phyloP scores from a whole-genome alignment of 2,113 vertebrate species.

The Myotis lucifugus region DNA sequence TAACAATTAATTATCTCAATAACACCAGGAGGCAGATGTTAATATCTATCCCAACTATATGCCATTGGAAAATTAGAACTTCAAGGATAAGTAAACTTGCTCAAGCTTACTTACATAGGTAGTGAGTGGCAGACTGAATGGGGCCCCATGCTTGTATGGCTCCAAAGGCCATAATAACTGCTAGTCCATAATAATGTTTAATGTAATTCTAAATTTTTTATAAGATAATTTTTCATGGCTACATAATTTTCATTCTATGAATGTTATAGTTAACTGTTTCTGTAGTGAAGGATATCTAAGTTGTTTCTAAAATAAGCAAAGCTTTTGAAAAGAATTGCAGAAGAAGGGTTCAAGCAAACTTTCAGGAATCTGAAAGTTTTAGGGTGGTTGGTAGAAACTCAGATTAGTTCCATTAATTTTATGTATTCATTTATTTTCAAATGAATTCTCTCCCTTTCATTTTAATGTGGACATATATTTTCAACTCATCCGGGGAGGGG shows the following conservation, averaged over 20 bases:
- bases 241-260: background rate
- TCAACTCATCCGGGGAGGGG: background rate
- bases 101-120: background rate
- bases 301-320: background rate
- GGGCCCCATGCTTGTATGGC: background rate
- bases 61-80: background rate
- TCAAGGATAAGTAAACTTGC: background rate
- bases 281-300: background rate
- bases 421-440: background rate
- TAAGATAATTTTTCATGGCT: background rate
- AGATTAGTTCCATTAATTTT: background rate
- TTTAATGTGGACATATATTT: background rate
- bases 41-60: background rate
- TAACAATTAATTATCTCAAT: background rate
- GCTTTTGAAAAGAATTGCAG: background rate
- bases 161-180: background rate
- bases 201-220: background rate
- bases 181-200: background rate
- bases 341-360: background rate
- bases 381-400: background rate
- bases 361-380: background rate
- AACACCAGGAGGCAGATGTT: background rate
- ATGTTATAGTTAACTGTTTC: background rate
- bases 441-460: background rate
- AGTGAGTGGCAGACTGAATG: background rate